Base-by-base conservation (phyloP, 2,888 invertebrate species). In the Epistrophe grossulariae region DNA sequence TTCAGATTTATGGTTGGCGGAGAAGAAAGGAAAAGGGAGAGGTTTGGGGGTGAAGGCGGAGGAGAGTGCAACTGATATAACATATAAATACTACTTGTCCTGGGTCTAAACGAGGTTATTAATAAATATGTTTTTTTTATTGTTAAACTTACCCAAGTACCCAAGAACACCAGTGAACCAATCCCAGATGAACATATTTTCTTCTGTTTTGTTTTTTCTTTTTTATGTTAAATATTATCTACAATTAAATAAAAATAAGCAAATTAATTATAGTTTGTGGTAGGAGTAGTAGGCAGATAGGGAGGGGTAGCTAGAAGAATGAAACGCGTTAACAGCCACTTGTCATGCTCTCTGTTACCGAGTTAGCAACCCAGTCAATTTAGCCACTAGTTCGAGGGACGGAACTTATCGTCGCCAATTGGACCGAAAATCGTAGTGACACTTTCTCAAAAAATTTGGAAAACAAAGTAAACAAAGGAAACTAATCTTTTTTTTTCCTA, bases 151-250 rank as follows among this genome's bases (percentile, higher is more conserved):
- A 98, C 98, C 98, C 93, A 98, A 95, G 94, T 97, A 98, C 93
- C 97, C 97, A 92, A 98, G 94, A 92, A 98, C 97, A 91, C 98
- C 97, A 93, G 98, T 97, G 93, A 98, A 97, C 98, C 98, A 98
- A 94, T 98, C 98, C 97, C 97, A 97, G 94, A 98, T 96, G 95
- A 98, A 98, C 98, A 98, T 62, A 19, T 60, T 60, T 60, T 40
- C 35, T 60, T n/a, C n/a, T 38, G 4, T 13, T 40, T 40, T 40
- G 13, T 38, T 60, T 17, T 19, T 38, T 15, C 98, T 57, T 15
- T 98, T 57, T 79, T 78, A 2, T 24, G 28, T 48, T 55, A 17
- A 66, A 79, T 68, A 66, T 73, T 85, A 64, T 68, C 82, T 87
- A 71, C 74, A 79, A 82, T 60, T 55, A 59, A 28, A 52, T 10